A percentile compares a stretch with the other conserved stretches of the same genome.
These are phyloP conservation scores for Ostrea denselamellosa DNA, from an alignment of 1,140 invertebrate genomes.

Conservation along the genomic window DNA sequence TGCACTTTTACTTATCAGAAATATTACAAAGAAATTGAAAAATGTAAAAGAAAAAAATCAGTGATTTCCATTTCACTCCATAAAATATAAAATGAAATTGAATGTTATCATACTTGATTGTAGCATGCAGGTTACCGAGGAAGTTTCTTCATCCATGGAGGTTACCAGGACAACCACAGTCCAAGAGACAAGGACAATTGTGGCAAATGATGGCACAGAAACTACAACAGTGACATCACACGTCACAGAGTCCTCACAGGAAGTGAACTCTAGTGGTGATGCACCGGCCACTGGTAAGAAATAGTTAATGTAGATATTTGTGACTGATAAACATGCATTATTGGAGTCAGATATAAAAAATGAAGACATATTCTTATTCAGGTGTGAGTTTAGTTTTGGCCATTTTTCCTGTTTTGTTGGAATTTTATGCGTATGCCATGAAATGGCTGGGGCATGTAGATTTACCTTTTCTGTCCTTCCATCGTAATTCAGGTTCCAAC, in stretches of 20 bases:
- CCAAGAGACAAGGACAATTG: neutral
- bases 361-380: too few species aligned
- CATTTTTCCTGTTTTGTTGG: too few species aligned
- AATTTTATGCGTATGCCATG: too few species aligned
- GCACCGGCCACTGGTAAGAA: neutral
- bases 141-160: neutral
- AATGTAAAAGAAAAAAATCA: too few species aligned
- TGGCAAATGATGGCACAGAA: neutral
- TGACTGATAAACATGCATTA: too few species aligned
- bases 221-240: neutral
- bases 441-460: too few species aligned
- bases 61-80: too few species aligned
- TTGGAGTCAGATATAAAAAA: too few species aligned
- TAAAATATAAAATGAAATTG: neutral
- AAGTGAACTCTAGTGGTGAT: conserved; percentile 25
- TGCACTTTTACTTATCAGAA: neutral
- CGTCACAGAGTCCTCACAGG: neutral
- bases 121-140: conserved; percentile 18
- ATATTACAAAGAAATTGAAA: neutral
- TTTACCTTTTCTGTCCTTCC: too few species aligned
- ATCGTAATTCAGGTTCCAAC: too few species aligned
- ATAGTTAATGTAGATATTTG: too few species aligned
- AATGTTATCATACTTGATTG: neutral
- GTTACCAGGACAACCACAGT: neutral
- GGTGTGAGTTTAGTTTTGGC: too few species aligned